Evolutionary conservation across 2,888 invertebrate species (phyloP).

Genomic region (Dryobota labecula): DNA sequence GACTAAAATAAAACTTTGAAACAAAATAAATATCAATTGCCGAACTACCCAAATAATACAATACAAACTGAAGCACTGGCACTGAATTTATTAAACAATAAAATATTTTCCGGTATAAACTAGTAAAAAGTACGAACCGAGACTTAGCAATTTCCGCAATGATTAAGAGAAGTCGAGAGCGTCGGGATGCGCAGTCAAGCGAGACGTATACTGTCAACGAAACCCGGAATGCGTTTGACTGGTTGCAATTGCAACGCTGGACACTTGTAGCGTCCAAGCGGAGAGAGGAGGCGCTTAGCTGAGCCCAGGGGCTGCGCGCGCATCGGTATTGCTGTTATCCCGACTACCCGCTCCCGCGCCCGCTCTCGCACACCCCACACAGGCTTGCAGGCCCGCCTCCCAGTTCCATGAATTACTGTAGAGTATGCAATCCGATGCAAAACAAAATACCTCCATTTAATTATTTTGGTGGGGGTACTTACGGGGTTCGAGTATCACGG

Average conservation of each 20-base stretch:
- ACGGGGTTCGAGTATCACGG: neutral
- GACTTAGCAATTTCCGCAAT: conserved; percentile 7
- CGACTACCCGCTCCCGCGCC: conserved; percentile 42
- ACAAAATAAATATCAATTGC: neutral
- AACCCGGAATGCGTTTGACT: conserved; percentile 36
- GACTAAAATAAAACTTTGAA: neutral
- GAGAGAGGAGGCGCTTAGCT: conserved; percentile 32
- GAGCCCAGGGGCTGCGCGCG: conserved; percentile 58
- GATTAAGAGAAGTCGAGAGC: conserved; percentile 6
- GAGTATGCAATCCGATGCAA: conserved; percentile 16
- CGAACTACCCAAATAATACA: neutral
- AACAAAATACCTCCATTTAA: neutral
- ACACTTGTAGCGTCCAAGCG: conserved; percentile 54
- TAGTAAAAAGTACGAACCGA: conserved; percentile 6
- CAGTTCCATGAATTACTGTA: conserved; percentile 25
- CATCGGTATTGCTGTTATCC: conserved; percentile 20
- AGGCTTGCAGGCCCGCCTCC: conserved; percentile 18
- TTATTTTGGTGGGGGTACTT: neutral
- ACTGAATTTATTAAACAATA: conserved; percentile 3
- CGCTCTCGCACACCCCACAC: conserved; percentile 17
- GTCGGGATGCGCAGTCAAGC: neutral
- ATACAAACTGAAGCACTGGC: conserved; percentile 3
- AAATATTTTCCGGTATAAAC: neutral
- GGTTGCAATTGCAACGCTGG: conserved; percentile 32
- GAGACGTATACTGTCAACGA: conserved; percentile 12